A percentile compares a stretch with the other conserved stretches of the same genome.
Conservation (phyloP, 2,797 vertebrate species). For the Pseudochirops cupreus region DNA sequence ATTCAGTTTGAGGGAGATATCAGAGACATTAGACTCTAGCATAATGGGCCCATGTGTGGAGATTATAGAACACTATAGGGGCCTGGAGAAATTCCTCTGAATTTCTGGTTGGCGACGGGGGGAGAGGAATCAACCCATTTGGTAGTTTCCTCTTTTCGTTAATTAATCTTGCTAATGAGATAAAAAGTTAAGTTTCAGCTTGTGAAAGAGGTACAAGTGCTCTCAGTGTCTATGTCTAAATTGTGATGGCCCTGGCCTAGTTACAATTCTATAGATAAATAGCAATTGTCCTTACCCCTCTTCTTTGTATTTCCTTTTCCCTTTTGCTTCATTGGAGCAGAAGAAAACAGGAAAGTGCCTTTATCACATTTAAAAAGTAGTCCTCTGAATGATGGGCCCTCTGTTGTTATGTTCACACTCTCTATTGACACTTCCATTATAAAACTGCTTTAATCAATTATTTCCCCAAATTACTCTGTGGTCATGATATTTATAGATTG, state of each 20-base stretch:
- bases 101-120: not conserved
- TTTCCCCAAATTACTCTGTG: slow-evolving; percentile 49
- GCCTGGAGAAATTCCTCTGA: not conserved
- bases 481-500: slow-evolving; percentile 52
- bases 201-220: not conserved
- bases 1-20: not conserved
- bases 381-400: slow-evolving; percentile 51
- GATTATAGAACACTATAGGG: not conserved
- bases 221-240: not conserved
- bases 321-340: slow-evolving; percentile 53
- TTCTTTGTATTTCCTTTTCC: slow-evolving; percentile 5
- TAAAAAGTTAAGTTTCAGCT: not conserved
- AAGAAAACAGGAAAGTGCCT: slow-evolving; percentile 37
- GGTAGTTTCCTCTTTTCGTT: not conserved
- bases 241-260: not conserved
- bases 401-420: slow-evolving; percentile 19
- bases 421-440: not conserved
- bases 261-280: not conserved
- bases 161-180: not conserved
- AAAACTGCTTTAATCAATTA: slow-evolving; percentile 52
- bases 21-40: not conserved
- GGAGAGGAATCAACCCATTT: not conserved
- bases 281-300: slow-evolving; percentile 44
- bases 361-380: slow-evolving; percentile 61
- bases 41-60: not conserved